A percentile compares a stretch with the other conserved stretches of the same genome.
These are phyloP conservation scores for Ophion obscuratus DNA, from an alignment of 2,888 invertebrate genomes.

Conservation along the genomic window DNA sequence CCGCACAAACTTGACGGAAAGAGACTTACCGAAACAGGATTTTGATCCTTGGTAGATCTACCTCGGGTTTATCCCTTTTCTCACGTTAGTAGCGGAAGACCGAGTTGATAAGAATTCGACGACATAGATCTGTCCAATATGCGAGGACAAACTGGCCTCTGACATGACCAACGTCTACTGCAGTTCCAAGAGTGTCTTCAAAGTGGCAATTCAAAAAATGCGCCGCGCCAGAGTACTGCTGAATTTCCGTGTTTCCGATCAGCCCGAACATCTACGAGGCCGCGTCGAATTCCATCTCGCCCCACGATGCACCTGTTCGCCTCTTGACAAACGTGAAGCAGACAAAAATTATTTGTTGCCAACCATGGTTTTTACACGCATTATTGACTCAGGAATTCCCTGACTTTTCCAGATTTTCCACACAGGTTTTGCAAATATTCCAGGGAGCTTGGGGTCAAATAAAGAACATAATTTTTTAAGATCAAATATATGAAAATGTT, in stretches of 20 bases:
- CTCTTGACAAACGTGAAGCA: constrained; percentile 78
- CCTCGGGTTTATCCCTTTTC: background rate
- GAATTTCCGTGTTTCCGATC: constrained; percentile 72
- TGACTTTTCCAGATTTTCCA: too few relatives aligned
- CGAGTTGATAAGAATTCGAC: constrained; percentile 38
- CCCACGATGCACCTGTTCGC: constrained; percentile 76
- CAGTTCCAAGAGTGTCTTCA: constrained; percentile 76
- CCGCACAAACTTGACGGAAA: background rate
- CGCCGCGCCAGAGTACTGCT: constrained; percentile 77
- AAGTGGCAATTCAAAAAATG: constrained; percentile 77
- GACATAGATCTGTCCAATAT: constrained; percentile 75
- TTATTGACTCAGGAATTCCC: too few relatives aligned
- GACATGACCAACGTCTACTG: constrained; percentile 77
- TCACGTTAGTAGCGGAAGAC: constrained; percentile 40
- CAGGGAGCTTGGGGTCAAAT: too few relatives aligned
- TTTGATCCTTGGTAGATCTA: background rate
- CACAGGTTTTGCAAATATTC: too few relatives aligned
- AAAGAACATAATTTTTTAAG: too few relatives aligned
- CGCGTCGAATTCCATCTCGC: constrained; percentile 75
- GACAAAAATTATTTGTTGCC: background rate
- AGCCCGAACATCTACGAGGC: constrained; percentile 71
- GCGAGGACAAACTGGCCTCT: constrained; percentile 75
- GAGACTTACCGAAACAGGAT: background rate
- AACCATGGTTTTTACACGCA: background rate
- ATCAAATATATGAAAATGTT: too few relatives aligned